Conservation (phyloP, 2,888 invertebrate genomes). For the Campoplex nolae region DNA sequence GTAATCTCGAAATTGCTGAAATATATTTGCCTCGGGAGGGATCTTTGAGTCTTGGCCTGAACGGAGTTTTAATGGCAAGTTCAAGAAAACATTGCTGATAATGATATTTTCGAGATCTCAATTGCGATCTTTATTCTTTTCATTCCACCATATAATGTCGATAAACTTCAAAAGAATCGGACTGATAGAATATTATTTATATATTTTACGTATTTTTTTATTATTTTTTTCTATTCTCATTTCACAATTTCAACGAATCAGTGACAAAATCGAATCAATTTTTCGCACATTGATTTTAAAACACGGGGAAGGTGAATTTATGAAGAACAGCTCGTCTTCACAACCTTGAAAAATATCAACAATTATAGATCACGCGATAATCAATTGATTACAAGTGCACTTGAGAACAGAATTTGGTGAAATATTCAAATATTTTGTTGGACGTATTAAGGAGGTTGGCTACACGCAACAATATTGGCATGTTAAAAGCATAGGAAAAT, state of each 20-base stretch:
- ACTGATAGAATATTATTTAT: background rate
- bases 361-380: no score
- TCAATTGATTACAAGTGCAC: no score
- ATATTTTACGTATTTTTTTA: background rate
- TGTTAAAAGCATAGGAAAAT: no score
- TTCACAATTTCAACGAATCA: background rate
- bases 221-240: no score
- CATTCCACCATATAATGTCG: background rate
- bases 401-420: no score
- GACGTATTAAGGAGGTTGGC: no score
- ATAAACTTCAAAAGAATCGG: background rate
- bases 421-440: no score
- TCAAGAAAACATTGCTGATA: background rate
- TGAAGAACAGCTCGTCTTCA: no score
- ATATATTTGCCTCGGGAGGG: constrained; percentile 79
- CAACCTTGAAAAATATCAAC: no score
- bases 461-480: no score
- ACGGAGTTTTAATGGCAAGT: constrained; percentile 66
- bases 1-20: constrained; percentile 72
- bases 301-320: no score
- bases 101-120: background rate
- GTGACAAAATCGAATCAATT: background rate
- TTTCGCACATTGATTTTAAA: background rate
- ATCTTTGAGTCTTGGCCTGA: constrained; percentile 74
- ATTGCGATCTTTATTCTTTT: background rate